Conservation (phyloP, 1,140 invertebrate species). For the Danaus melanippus region DNA sequence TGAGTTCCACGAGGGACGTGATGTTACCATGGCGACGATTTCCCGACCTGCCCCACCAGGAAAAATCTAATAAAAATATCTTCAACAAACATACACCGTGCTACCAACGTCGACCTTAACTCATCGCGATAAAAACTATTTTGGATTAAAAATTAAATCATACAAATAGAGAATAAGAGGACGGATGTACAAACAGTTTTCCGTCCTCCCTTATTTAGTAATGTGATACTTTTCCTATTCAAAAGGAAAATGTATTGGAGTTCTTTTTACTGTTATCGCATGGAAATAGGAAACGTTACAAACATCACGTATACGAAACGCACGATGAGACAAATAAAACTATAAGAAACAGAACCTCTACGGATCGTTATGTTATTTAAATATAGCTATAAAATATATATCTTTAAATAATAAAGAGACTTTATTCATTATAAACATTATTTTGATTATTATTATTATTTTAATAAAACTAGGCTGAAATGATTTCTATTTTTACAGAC, state of each 20-base stretch:
- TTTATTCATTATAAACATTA: too few relatives aligned
- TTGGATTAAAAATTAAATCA: constrained; percentile 9
- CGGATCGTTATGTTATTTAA: too few relatives aligned
- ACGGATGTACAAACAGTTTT: constrained; percentile 25
- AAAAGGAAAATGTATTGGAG: constrained; percentile 26
- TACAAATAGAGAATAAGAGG: too few relatives aligned
- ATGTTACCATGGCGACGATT: constrained; percentile 30
- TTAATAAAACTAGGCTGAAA: too few relatives aligned
- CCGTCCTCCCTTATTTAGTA: constrained; percentile 32
- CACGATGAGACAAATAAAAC: constrained; percentile 2
- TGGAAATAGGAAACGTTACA: constrained; percentile 20
- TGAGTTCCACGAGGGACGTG: constrained; percentile 25
- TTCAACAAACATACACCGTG: constrained; percentile 19
- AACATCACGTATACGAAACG: constrained; percentile 14
- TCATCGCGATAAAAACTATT: constrained; percentile 13
- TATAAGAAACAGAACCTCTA: too few relatives aligned
- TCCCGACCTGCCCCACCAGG: constrained; percentile 33
- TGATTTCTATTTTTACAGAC: too few relatives aligned
- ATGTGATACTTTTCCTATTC: constrained; percentile 31
- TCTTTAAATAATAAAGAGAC: too few relatives aligned
- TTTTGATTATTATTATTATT: too few relatives aligned
- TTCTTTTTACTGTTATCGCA: constrained; percentile 20
- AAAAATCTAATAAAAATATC: constrained; percentile 36
- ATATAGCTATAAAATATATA: too few relatives aligned
- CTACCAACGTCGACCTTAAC: constrained; percentile 9